Evolutionary conservation across 1,140 invertebrate species (phyloP), one percentile per base, ranked within the genome.

Genomic region (Rhynchophorus ferrugineus): DNA sequence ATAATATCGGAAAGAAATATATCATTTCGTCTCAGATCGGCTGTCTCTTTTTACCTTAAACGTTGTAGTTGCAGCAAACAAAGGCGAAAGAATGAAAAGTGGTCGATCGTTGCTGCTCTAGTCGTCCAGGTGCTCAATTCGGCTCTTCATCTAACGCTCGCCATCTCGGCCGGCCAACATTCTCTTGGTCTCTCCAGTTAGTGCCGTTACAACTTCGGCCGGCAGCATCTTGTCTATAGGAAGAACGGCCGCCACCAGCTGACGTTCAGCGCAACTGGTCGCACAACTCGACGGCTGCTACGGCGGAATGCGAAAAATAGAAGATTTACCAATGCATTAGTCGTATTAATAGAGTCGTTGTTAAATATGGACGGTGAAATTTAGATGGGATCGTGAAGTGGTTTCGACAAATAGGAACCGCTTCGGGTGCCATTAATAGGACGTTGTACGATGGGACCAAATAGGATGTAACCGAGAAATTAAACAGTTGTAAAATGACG

Each of bases 201-300:
- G 36, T 50, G 48, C 48, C 48, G 48, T 50, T 50, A 50, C 24
- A 29, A 11, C 24, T 6, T 5, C 24, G 20, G 29, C 19, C n/a
- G 34, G 29, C 18, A 44, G 35, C 49, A 52, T 52, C 49, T 52
- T 52, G 49, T 52, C 49, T 52, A 52, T 52, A 52, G 49, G 42
- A 52, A 52, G 49, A 34, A 44, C 5, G 11, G 11, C 49, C 48
- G 11, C 17, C 14, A 33, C 49, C 49, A 52, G 49, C 49, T 52
- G 49, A 52, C 49, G 19, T 19, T 45, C 38, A 41, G 16, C 18
- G 18, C 38, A 20, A 41, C 38, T 20, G 38, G 38, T 16, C 13
- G 48, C 37, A 38, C 46, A 34, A 44, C 39, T 44, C 36, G 21
- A 33, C 43, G 37, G 39, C 41, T 3, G 21, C n/a, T n/a, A n/a